Conservation (phyloP, 1,140 invertebrate genomes). For the Branchinecta lindahli region DNA sequence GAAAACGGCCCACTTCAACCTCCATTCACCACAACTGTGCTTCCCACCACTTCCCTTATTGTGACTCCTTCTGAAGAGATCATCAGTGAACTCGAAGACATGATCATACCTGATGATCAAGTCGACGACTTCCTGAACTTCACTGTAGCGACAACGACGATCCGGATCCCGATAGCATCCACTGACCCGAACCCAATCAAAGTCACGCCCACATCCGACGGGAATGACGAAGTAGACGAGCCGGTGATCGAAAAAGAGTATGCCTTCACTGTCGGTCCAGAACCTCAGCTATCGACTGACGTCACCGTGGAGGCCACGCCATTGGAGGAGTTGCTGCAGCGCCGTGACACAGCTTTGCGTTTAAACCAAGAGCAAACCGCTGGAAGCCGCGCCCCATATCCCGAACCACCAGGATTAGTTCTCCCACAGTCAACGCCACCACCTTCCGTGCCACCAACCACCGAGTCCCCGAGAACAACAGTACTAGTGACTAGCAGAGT, state of each 20-base stretch:
- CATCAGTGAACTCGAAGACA: no score
- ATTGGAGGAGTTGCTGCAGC: neutral
- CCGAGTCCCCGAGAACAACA: neutral
- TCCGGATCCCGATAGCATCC: no score
- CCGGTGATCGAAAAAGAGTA: neutral
- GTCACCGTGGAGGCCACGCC: neutral
- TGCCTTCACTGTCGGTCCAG: conserved; percentile 1
- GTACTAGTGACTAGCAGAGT: no score
- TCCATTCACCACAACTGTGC: no score
- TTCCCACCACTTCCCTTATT: no score
- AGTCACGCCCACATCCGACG: neutral
- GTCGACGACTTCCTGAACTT: no score
- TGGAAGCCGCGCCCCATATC: neutral
- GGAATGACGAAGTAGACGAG: neutral
- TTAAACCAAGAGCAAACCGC: no score
- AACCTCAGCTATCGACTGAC: neutral
- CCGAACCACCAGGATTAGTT: neutral
- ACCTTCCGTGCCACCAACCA: neutral
- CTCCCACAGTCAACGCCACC: neutral
- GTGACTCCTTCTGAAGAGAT: no score
- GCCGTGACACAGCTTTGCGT: neutral
- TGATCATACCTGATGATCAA: no score
- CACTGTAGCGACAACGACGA: no score
- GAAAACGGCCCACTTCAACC: no score
- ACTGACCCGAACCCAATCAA: no score